These are phyloP conservation scores for Gymnosoma rotundatum DNA, from an alignment of 2,888 invertebrate species.

Conservation along the genomic window DNA sequence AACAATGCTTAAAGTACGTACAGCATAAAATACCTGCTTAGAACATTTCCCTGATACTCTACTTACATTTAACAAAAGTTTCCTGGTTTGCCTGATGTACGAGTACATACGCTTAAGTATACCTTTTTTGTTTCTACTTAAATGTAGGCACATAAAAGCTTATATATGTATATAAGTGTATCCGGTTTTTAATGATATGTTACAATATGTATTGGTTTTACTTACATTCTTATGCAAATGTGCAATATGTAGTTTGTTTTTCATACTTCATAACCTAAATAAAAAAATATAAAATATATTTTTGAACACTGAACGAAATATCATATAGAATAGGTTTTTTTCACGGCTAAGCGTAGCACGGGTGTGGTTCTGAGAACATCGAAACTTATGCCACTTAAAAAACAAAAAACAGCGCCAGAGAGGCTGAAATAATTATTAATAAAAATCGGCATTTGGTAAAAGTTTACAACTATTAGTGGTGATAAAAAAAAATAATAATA, in stretches of 20 bases:
- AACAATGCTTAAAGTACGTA: neutral
- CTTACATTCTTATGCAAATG: constrained; percentile 13
- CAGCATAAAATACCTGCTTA: constrained; percentile 19
- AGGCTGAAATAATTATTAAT: too few species aligned
- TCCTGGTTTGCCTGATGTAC: constrained; percentile 20
- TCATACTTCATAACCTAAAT: constrained; percentile 23
- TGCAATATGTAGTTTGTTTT: neutral
- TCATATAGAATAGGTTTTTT: too few species aligned
- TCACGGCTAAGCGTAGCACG: too few species aligned
- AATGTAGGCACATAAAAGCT: constrained; percentile 15
- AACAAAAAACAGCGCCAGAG: too few species aligned
- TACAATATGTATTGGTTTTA: neutral
- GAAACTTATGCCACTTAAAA: too few species aligned
- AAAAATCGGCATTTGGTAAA: too few species aligned
- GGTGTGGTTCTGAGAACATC: too few species aligned
- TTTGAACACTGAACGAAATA: too few species aligned
- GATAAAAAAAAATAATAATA: too few species aligned
- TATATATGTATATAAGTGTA: constrained; percentile 1
- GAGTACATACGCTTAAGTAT: neutral
- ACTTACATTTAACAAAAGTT: constrained; percentile 16
- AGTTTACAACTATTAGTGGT: too few species aligned
- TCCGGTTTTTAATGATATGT: constrained; percentile 31
- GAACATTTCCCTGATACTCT: constrained; percentile 33
- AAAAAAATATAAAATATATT: neutral
- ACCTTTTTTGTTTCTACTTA: constrained; percentile 1